These are phyloP conservation scores for Eptesicus fuscus DNA, from an alignment of 2,113 vertebrate genomes.

Conservation along the genomic window DNA sequence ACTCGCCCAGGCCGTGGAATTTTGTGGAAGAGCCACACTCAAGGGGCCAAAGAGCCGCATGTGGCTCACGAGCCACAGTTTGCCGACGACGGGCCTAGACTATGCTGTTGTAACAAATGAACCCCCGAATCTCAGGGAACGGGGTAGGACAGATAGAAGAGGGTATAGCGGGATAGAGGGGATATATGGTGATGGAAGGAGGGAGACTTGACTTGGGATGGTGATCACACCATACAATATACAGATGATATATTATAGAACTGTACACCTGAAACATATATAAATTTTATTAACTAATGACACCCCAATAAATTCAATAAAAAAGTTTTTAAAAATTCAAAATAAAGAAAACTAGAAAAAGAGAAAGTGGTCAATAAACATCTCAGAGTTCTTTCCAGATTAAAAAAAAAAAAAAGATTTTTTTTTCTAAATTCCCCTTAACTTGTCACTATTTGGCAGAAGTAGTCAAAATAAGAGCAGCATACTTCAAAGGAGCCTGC, in stretches of 20 bases:
- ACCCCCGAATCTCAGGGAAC: not conserved
- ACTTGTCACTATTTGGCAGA: constrained; percentile 63
- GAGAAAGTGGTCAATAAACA: constrained; percentile 32
- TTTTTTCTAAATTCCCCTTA: constrained; percentile 55
- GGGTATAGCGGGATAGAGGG: not conserved
- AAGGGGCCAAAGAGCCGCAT: too few species aligned
- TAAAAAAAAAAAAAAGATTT: constrained; percentile 73
- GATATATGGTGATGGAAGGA: not conserved
- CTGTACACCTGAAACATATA: not conserved
- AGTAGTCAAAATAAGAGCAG: constrained; percentile 72
- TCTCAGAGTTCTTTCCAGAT: constrained; percentile 36
- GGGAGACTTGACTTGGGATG: not conserved
- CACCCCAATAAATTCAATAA: not conserved
- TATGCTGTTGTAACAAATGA: not conserved
- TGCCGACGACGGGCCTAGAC: not conserved
- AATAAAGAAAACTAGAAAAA: not conserved
- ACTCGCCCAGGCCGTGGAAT: too few species aligned
- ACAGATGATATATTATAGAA: not conserved
- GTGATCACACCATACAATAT: not conserved
- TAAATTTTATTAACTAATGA: not conserved
- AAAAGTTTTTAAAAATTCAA: not conserved
- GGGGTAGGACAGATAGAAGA: not conserved
- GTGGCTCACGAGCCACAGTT: too few species aligned
- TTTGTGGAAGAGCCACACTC: too few species aligned
- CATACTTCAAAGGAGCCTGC: constrained; percentile 64